These are phyloP conservation scores for Todus mexicanus DNA, from an alignment of 2,797 vertebrate genomes.

Conservation along the genomic window DNA sequence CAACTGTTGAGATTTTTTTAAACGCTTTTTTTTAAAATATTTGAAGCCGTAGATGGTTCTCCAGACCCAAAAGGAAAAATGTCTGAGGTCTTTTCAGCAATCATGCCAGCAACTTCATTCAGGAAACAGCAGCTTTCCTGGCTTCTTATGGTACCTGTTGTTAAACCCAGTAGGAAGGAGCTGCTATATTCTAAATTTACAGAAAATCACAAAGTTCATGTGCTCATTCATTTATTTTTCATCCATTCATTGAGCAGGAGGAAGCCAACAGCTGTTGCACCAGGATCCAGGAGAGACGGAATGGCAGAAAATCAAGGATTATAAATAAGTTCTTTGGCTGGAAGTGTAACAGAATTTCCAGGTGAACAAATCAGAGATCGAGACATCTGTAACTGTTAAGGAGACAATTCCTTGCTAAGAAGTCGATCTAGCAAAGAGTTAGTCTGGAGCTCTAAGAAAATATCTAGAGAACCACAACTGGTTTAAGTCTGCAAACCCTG, in stretches of 20 bases:
- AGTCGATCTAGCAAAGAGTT: neutral
- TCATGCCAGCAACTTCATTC: neutral
- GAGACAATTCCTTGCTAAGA: neutral
- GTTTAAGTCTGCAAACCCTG: neutral
- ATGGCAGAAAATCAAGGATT: neutral
- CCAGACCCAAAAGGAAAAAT: neutral
- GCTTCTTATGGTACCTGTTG: neutral
- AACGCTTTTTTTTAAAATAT: neutral
- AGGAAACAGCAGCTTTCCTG: neutral
- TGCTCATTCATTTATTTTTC: conserved; percentile 16
- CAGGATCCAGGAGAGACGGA: neutral
- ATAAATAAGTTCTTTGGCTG: neutral
- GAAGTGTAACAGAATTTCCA: neutral
- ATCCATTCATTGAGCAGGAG: neutral
- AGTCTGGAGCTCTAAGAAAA: neutral
- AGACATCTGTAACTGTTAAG: neutral
- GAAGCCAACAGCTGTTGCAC: neutral
- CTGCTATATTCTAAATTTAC: neutral
- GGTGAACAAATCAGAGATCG: neutral
- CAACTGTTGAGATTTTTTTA: neutral
- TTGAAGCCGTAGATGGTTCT: neutral
- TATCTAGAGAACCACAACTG: neutral
- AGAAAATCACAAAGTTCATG: neutral
- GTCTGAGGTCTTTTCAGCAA: neutral
- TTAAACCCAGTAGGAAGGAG: neutral